Evolutionary conservation across 2,888 invertebrate species (phyloP).

Genomic region (Apamea epomidion): DNA sequence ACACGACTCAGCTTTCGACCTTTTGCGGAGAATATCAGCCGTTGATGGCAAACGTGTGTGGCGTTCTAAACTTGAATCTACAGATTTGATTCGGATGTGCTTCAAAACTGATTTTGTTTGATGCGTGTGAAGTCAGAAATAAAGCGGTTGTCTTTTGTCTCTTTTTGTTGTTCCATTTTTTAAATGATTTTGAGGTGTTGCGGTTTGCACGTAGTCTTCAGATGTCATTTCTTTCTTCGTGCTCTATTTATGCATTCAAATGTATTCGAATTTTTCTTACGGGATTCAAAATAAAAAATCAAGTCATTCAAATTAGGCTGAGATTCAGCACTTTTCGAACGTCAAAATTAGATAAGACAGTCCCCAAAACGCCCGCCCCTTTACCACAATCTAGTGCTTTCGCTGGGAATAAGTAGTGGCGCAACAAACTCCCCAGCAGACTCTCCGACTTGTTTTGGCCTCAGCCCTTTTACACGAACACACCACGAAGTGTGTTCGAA

Average conservation of each 20-base stretch:
- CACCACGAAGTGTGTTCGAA: too few species aligned
- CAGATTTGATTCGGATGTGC: slow-evolving; percentile 49
- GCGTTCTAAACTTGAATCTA: slow-evolving; percentile 52
- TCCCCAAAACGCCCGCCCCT: too few species aligned
- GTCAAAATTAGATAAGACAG: too few species aligned
- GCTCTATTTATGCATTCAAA: neutral
- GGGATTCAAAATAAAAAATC: too few species aligned
- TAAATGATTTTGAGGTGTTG: neutral
- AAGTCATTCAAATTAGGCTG: too few species aligned
- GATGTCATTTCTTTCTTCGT: neutral
- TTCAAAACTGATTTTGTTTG: slow-evolving; percentile 43
- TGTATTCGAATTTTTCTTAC: neutral
- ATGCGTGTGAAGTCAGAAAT: slow-evolving; percentile 13
- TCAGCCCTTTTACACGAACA: neutral
- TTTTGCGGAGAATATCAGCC: slow-evolving; percentile 54
- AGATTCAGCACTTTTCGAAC: too few species aligned
- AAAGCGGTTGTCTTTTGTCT: neutral
- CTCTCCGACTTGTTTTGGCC: neutral
- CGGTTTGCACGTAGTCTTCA: neutral
- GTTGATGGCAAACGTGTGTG: slow-evolving; percentile 58
- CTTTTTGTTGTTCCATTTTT: slow-evolving; percentile 11
- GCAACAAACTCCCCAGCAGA: too few species aligned
- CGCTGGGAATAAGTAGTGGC: too few species aligned
- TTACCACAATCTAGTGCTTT: too few species aligned
- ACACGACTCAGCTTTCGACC: slow-evolving; percentile 61